Evolutionary conservation across 30 jellyfish, hydroid and myxozoan genomes (phyloP).

Genomic region (Turritopsis dohrnii): DNA sequence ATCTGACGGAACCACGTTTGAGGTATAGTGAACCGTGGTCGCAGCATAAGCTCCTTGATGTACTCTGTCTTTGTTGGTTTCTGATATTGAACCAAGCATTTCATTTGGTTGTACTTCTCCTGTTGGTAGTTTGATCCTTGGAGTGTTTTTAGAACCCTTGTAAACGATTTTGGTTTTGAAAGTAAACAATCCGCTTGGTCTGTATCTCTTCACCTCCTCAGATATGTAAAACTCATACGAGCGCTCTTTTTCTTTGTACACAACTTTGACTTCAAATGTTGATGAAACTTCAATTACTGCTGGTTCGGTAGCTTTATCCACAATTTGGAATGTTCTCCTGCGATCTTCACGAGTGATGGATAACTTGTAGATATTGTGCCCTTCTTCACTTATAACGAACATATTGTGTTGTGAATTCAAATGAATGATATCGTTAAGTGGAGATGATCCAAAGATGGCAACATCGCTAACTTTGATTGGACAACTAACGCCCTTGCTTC

Average conservation of each 20-base stretch:
- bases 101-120: neutral
- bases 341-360: neutral
- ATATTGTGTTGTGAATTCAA: neutral
- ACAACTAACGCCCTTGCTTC: neutral
- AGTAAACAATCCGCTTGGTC: neutral
- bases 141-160: slow-evolving; percentile 3
- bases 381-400: neutral
- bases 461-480: neutral
- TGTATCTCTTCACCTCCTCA: neutral
- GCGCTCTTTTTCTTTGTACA: neutral
- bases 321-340: slow-evolving; percentile 2
- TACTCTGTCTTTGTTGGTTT: neutral
- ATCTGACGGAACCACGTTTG: neutral
- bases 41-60: neutral
- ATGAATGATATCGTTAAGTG: neutral
- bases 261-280: neutral
- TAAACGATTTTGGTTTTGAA: neutral
- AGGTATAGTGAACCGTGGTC: neutral
- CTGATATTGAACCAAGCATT: neutral
- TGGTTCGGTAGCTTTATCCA: neutral
- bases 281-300: neutral
- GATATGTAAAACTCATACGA: neutral
- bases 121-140: neutral
- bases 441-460: slow-evolving; percentile 2
- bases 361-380: neutral